phyloP scores from a whole-genome alignment of 2,888 invertebrate species.

The Sialis fuliginosa region DNA sequence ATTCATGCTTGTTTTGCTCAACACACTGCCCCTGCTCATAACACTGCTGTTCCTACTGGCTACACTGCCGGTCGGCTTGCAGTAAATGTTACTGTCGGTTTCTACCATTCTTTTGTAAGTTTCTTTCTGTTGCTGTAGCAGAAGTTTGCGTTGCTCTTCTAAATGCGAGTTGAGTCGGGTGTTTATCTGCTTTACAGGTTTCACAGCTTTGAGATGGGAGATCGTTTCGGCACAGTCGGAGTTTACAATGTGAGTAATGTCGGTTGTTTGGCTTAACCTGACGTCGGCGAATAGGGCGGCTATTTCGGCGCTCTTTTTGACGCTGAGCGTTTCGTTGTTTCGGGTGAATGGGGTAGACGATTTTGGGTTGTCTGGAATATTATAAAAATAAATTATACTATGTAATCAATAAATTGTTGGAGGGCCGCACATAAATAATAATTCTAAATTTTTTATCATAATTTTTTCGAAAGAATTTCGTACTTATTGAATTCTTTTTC shows the following conservation, averaged over 20 bases:
- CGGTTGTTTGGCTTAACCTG: slow-evolving; percentile 50
- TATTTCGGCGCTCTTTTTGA: slow-evolving; percentile 78
- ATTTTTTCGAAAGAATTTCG: no score
- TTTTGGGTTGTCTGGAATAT: background rate
- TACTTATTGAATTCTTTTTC: no score
- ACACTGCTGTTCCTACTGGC: background rate
- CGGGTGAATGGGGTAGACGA: background rate
- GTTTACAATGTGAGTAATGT: slow-evolving; percentile 32
- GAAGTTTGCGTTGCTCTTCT: slow-evolving; percentile 2
- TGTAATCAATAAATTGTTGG: background rate
- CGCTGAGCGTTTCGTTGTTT: slow-evolving; percentile 49
- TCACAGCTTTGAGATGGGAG: background rate
- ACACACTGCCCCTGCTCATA: background rate
- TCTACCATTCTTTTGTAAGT: slow-evolving; percentile 1
- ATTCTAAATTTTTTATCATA: no score
- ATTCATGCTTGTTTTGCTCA: background rate
- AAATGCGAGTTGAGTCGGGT: slow-evolving; percentile 1
- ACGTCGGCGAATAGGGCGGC: slow-evolving; percentile 71
- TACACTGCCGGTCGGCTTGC: background rate
- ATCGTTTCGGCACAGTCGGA: slow-evolving; percentile 12
- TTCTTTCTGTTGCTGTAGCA: slow-evolving; percentile 3
- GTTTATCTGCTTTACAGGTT: background rate
- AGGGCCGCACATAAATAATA: no score
- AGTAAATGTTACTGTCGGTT: background rate
- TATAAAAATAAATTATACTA: background rate